Base-by-base conservation (phyloP, 2,113 vertebrate species). In the Myotis lucifugus region DNA sequence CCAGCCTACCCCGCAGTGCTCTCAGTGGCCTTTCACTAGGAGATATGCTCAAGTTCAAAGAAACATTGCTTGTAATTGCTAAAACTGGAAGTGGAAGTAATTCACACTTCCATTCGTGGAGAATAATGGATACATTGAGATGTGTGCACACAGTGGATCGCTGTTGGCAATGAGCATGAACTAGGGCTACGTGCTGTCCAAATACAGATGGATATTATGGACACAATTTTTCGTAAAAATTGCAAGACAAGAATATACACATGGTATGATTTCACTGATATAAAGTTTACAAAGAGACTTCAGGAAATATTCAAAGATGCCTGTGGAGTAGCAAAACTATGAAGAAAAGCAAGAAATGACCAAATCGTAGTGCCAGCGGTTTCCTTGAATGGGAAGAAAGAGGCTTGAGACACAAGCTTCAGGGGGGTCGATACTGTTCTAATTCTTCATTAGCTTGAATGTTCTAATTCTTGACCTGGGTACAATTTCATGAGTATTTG, bases 81-180 rank as follows among this genome's bases (percentile, higher is more conserved):
- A 73, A 90, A 40, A 48, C 50, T 29, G 10, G 50, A 72, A 32
- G 23, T 64, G 34, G 52, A 73, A 83, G 56, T 14, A 59, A 9
- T 37, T 79, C 23, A 21, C 32, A 5, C 17, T n/a, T 61, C 40
- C 2, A 10, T 10, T 15, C 2, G 0, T 32, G 19, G 40, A 17
- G 23, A 40, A 21, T 7, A 52, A 18, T 0, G 5, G 42, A 12
- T 8, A 48, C 9, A 5, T 4, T 32, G 14, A 15, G 19, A 34
- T 40, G 6, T 0, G 8, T 3, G 11, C 8, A 19, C 7, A 46
- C 15, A 0, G 12, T 0, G 3, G 64, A 29, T 37, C 67, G 8
- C 15, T 34, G 0, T 59, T 66, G 76, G 34, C n/a, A 67, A 8
- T 66, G 48, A 19, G 8, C 48, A 6, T 23, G 73, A 91, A 48